Evolutionary conservation across 2,797 vertebrate species (phyloP), one percentile per base, ranked within the genome.

Genomic region (Prunella strophiata): DNA sequence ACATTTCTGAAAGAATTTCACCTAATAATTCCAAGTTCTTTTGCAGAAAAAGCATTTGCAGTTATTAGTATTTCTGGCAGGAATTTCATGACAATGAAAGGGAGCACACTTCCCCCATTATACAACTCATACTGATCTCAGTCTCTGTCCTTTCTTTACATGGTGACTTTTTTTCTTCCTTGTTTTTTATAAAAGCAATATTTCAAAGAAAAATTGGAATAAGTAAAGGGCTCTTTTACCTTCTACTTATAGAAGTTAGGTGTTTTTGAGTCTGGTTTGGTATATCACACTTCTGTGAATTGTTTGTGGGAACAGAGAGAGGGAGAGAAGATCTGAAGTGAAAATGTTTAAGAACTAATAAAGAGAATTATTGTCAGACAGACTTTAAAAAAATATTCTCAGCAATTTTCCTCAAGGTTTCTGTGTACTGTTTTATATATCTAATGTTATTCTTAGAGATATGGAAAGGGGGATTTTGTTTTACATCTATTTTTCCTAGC

Each of bases 271-370:
- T 32, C 34, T 65, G 8, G 15, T 75, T 65, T 61, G 9, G 23
- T 86, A 91, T 76, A 68, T 42, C 54, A 2, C 29, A n/a, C 23
- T 81, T 94, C 57, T 89, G 22, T 67, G 70, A 75, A 55, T 38
- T 89, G 23, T 34, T 61, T 63, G 62, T 23, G 52, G 66, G 34
- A 51, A 72, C 80, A 88, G 34, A 57, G 25, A 66, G 17, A 43
- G 32, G n/a, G 34, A 79, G 88, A 87, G 29, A 95, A 79, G 45
- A 45, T 19, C 36, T 38, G 16, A 86, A 88, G 89, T 52, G 15
- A 85, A 97, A 95, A 83, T 14, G 5, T 42, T 71, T 77, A 92
- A 73, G 81, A 86, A 72, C 30, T 36, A 92, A 85, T 80, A 83
- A 16, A 77, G 72, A 72, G 84, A 76, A 86, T 32, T 70, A 85